Percentiles rank a stretch among this genome's conserved stretches.
Conservation (phyloP, 2,113 vertebrate species). For the Numenius arquata region DNA sequence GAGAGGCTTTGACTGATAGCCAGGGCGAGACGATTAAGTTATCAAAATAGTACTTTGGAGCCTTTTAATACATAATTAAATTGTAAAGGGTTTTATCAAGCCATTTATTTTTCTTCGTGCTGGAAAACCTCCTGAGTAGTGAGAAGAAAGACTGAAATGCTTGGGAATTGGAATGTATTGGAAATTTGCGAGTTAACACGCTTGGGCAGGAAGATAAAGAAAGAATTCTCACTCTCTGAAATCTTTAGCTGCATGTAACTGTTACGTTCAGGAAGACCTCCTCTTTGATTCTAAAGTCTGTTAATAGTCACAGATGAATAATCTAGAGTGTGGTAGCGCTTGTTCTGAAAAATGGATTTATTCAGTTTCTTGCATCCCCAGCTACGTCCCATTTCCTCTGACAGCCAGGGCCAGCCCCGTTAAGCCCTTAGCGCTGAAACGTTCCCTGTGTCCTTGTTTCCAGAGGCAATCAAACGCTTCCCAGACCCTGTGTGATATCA, state of each 20-base stretch:
- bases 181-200: background rate
- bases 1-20: background rate
- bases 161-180: background rate
- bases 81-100: background rate
- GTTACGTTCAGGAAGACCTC: background rate
- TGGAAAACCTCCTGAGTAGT: background rate
- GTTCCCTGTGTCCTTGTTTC: background rate
- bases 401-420: background rate
- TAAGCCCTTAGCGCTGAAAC: background rate
- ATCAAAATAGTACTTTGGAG: background rate
- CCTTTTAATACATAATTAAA: background rate
- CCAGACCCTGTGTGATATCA: constrained; percentile 94
- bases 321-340: background rate
- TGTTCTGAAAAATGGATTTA: too few relatives aligned
- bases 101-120: background rate
- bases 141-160: background rate
- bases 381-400: background rate
- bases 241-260: background rate
- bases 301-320: background rate
- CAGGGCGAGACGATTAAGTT: background rate
- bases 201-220: background rate
- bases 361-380: background rate
- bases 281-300: background rate
- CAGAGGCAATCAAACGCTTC: constrained; percentile 97
- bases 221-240: background rate